Evolutionary conservation across 2,113 vertebrate species (phyloP).

Genomic region (Brachirus orientalis): DNA sequence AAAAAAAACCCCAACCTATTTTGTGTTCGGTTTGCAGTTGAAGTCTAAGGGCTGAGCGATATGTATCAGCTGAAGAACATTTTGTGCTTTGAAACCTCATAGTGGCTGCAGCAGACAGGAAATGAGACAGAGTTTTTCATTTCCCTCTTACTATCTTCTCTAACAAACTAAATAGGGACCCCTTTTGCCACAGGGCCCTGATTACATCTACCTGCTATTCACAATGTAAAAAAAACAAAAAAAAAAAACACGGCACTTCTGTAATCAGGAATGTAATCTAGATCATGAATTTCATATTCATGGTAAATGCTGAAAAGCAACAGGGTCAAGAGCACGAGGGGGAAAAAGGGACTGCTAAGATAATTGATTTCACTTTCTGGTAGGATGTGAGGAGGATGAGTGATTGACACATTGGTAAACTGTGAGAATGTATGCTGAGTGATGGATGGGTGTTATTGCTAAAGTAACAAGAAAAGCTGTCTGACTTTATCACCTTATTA

Average conservation of each 20-base stretch:
- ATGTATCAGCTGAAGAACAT: slow-evolving; percentile 77
- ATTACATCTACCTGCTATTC: slow-evolving; percentile 78
- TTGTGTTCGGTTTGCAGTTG: slow-evolving; percentile 70
- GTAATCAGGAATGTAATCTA: slow-evolving; percentile 80
- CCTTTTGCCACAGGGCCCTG: slow-evolving; percentile 63
- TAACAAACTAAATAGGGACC: slow-evolving; percentile 77
- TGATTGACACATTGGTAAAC: slow-evolving; percentile 59
- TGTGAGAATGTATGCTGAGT: slow-evolving; percentile 50
- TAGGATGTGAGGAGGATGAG: slow-evolving; percentile 37
- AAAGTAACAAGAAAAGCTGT: slow-evolving; percentile 55
- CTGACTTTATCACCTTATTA: slow-evolving; percentile 64
- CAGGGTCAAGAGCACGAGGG: slow-evolving; percentile 62
- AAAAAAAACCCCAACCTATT: slow-evolving; percentile 79
- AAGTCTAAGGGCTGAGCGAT: slow-evolving; percentile 74
- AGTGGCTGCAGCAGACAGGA: slow-evolving; percentile 75
- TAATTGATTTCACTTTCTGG: slow-evolving; percentile 77
- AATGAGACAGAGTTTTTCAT: slow-evolving; percentile 85
- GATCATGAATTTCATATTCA: slow-evolving; percentile 78
- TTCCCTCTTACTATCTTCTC: slow-evolving; percentile 78
- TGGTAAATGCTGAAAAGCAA: slow-evolving; percentile 75
- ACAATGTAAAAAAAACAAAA: slow-evolving; percentile 70
- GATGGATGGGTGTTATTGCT: slow-evolving; percentile 62
- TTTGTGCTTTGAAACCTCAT: slow-evolving; percentile 74
- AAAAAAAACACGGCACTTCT: slow-evolving; percentile 71
- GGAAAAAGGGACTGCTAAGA: slow-evolving; percentile 23